These are phyloP conservation scores for Pholis gunnellus DNA, from an alignment of 2,113 vertebrate species.

Conservation along the genomic window DNA sequence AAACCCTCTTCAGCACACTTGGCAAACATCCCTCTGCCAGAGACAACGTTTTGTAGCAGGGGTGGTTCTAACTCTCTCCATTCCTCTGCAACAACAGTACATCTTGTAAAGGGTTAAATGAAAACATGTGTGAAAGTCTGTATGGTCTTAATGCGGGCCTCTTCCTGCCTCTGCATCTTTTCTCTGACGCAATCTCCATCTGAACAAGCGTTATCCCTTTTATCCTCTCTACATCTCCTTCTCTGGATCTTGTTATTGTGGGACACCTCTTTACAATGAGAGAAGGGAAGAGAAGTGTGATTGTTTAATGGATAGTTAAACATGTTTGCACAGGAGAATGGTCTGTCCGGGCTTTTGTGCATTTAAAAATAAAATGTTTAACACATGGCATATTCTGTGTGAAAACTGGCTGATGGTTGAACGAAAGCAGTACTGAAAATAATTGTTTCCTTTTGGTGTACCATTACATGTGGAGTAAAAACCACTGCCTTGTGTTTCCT, in stretches of 20 bases:
- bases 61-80: conserved; percentile 8
- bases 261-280: background rate
- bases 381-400: background rate
- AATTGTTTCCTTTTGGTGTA: background rate
- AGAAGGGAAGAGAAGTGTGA: background rate
- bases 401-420: background rate
- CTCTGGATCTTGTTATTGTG: background rate
- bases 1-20: background rate
- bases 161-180: conserved; percentile 65
- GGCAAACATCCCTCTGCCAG: background rate
- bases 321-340: background rate
- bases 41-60: background rate
- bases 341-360: background rate
- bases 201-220: conserved; percentile 6
- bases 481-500: background rate
- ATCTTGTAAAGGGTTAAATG: conserved; percentile 76
- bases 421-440: background rate
- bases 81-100: conserved; percentile 32
- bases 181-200: conserved; percentile 27
- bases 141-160: conserved; percentile 62
- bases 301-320: background rate
- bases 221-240: background rate
- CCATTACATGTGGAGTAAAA: background rate
- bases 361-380: background rate
- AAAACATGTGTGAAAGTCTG: conserved; percentile 71